Base-by-base conservation (phyloP, 2,888 invertebrate genomes). In the Eledone cirrhosa region DNA sequence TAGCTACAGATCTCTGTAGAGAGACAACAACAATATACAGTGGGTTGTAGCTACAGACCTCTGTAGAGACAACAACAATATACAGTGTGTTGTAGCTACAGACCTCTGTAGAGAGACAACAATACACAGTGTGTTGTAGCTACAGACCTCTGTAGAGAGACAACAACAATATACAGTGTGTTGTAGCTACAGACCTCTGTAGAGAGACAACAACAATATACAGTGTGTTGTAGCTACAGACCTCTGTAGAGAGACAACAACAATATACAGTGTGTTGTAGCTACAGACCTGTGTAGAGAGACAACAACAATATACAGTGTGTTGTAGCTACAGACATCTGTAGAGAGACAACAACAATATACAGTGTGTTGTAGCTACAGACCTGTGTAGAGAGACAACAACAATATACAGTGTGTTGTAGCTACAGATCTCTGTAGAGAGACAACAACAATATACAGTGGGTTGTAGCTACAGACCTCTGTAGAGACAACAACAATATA, bases 401-500 rank as follows among this genome's bases (percentile, higher is more conserved):
- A n/a, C n/a, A n/a, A n/a, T n/a, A n/a, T n/a, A n/a, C n/a, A n/a
- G n/a, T n/a, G n/a, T n/a, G n/a, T n/a, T n/a, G n/a, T n/a, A n/a
- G n/a, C n/a, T 86, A 86, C 41, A 87, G 81, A 19, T 85, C 86
- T 78, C 87, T 87, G 83, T 16, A 82, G 83, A n/a, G 48, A 31
- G 41, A 41, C 41, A 41, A 3, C 41, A 41, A n/a, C n/a, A n/a
- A n/a, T n/a, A n/a, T n/a, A n/a, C n/a, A n/a, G n/a, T n/a, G n/a
- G n/a, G n/a, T n/a, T n/a, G n/a, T n/a, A n/a, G n/a, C n/a, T 86
- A 86, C 41, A 87, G 81, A 19, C 86, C 86, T 78, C 87, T 87
- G 83, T 16, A 82, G 83, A n/a, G 48, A 31, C n/a, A 11, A 41
- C 41, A 41, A 3, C 41, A 41, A n/a, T n/a, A n/a, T n/a, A n/a